Conservation (phyloP, 2,888 invertebrate species). For the Bembecia ichneumoniformis region DNA sequence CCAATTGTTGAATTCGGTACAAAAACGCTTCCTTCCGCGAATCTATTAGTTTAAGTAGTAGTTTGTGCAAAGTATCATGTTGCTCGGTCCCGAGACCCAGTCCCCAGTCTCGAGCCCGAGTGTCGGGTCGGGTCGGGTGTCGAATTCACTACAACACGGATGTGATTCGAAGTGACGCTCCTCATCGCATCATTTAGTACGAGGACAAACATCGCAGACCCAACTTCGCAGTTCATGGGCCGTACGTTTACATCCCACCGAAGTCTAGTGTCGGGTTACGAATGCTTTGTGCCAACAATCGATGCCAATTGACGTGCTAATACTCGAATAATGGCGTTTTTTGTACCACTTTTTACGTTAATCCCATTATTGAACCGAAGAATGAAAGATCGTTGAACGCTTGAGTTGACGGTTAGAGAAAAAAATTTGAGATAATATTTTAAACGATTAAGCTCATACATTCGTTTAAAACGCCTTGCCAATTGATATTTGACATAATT, state of each 20-base stretch:
- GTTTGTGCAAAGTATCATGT: slow-evolving; percentile 45
- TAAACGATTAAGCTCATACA: too few species aligned
- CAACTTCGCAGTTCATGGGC: slow-evolving; percentile 12
- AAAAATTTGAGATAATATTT: too few species aligned
- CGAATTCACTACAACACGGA: slow-evolving; percentile 11
- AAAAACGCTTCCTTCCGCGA: slow-evolving; percentile 53
- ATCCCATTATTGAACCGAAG: neutral
- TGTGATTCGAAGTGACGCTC: slow-evolving; percentile 8
- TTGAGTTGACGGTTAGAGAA: neutral
- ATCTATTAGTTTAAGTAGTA: slow-evolving; percentile 20
- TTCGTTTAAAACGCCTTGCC: too few species aligned
- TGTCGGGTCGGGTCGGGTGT: slow-evolving; percentile 27
- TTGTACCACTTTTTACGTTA: slow-evolving; percentile 4
- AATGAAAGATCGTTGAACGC: neutral
- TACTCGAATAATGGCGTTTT: slow-evolving; percentile 24
- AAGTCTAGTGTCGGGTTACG: slow-evolving; percentile 28
- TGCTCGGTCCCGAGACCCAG: slow-evolving; percentile 22
- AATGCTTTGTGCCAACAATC: slow-evolving; percentile 28
- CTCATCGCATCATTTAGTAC: slow-evolving; percentile 14
- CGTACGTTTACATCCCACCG: slow-evolving; percentile 9
- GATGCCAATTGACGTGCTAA: slow-evolving; percentile 49
- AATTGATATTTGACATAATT: too few species aligned
- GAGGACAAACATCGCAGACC: slow-evolving; percentile 6
- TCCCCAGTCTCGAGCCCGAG: neutral
- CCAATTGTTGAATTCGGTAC: neutral